Percentiles rank a stretch among this genome's conserved stretches.
phyloP scores from a whole-genome alignment of 2,113 vertebrate species.

The Scolopax mira region DNA sequence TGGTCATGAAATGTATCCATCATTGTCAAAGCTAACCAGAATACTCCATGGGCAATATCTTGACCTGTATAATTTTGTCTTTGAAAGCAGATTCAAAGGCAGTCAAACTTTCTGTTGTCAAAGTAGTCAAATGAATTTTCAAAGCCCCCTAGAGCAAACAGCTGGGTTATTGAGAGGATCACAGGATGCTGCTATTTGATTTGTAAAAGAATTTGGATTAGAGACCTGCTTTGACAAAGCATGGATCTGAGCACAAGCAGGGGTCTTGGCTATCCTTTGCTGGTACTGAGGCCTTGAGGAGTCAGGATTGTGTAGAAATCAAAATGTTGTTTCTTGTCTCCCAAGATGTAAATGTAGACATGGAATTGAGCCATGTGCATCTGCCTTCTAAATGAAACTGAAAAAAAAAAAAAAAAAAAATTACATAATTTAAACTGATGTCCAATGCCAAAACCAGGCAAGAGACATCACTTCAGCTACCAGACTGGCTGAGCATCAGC shows the following conservation, averaged over 20 bases:
- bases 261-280: not conserved
- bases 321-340: not conserved
- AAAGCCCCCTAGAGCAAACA: not conserved
- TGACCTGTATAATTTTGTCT: constrained; percentile 51
- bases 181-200: not conserved
- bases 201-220: not conserved
- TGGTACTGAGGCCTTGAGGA: not conserved
- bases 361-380: rapidly evolving
- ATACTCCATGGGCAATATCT: not conserved
- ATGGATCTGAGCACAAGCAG: not conserved
- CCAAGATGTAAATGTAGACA: not conserved
- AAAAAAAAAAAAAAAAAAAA: not conserved
- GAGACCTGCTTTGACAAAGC: not conserved
- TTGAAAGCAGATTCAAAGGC: constrained; percentile 55
- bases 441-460: not conserved
- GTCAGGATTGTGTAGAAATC: not conserved
- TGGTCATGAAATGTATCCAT: constrained; percentile 38
- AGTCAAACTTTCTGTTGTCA: constrained; percentile 38
- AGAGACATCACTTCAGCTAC: not conserved
- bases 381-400: not conserved
- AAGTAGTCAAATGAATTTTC: constrained; percentile 25
- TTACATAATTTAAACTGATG: not conserved
- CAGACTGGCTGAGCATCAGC: not conserved
- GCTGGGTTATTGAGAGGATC: constrained; percentile 12
- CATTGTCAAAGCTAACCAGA: constrained; percentile 41